phyloP scores from a whole-genome alignment of 2,888 invertebrate species.

The Lagria hirta region DNA sequence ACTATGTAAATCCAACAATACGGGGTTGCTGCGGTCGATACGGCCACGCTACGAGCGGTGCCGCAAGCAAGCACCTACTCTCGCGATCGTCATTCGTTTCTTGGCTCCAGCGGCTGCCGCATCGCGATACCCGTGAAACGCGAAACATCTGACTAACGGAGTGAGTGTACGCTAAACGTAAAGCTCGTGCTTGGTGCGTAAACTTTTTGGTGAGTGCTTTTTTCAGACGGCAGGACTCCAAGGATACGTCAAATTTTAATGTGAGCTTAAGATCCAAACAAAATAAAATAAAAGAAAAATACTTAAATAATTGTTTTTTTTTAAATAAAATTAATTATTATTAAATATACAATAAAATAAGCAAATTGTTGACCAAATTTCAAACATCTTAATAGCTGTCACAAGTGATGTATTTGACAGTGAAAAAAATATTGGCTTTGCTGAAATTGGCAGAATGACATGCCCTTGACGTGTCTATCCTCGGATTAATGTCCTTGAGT shows the following conservation, averaged over 20 bases:
- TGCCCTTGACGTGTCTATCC: constrained; percentile 11
- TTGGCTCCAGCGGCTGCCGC: constrained; percentile 35
- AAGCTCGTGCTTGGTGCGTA: too few species aligned
- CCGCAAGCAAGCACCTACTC: constrained; percentile 44
- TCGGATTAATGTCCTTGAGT: constrained; percentile 17
- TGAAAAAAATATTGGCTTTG: constrained; percentile 17
- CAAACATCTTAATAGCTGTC: too few species aligned
- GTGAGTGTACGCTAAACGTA: constrained; percentile 5
- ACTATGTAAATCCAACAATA: constrained; percentile 43
- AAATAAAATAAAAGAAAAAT: too few species aligned
- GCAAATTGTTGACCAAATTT: too few species aligned
- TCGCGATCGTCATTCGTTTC: constrained; percentile 40
- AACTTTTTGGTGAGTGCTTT: too few species aligned
- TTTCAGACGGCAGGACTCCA: too few species aligned
- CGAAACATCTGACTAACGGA: constrained; percentile 15
- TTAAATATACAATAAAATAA: too few species aligned
- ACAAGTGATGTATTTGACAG: constrained; percentile 7
- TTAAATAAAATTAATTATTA: too few species aligned
- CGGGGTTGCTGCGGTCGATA: constrained; percentile 45
- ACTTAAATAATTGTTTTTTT: too few species aligned
- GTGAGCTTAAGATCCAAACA: too few species aligned
- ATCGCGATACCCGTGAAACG: constrained; percentile 21
- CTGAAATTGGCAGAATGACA: constrained; percentile 10
- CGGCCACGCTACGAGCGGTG: constrained; percentile 44
- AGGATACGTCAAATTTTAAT: too few species aligned